Percentiles rank a stretch among this genome's conserved stretches.
phyloP scores from a whole-genome alignment of 2,113 vertebrate genomes.

The Saccopteryx leptura region DNA sequence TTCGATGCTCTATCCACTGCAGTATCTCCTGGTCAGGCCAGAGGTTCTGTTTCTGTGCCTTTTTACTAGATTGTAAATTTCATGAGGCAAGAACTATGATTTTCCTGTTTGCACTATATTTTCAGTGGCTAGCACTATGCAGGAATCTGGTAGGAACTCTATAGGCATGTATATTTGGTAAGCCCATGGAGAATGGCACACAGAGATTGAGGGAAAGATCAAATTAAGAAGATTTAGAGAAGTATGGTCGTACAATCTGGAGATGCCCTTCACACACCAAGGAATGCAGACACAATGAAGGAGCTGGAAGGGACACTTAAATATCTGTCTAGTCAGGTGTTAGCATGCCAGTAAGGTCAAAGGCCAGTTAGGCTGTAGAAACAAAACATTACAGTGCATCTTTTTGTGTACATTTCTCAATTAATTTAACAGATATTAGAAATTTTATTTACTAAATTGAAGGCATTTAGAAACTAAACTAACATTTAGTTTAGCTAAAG shows the following conservation, averaged over 20 bases:
- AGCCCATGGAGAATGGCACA: not conserved
- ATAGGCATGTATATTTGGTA: not conserved
- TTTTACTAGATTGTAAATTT: not conserved
- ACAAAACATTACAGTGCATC: not conserved
- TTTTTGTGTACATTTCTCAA: not conserved
- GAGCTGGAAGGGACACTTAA: not conserved
- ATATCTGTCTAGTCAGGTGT: not conserved
- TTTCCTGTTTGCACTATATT: not conserved
- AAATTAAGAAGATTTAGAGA: not conserved
- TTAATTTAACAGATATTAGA: conserved; percentile 14
- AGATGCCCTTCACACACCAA: not conserved
- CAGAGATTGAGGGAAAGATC: not conserved
- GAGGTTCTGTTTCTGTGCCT: not conserved
- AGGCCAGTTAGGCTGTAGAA: not conserved
- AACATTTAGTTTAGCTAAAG: not conserved
- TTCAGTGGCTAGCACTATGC: not conserved
- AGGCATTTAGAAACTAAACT: conserved; percentile 42
- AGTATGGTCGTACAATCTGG: not conserved
- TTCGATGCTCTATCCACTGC: too few species aligned
- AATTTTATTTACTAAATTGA: not conserved
- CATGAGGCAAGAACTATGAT: not conserved
- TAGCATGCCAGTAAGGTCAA: not conserved
- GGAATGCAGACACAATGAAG: not conserved
- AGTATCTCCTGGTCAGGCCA: too few species aligned
- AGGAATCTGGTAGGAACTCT: not conserved